These are phyloP conservation scores for Apostichopus parvimensis DNA, from an alignment of 35 echinoderm and acorn worm genomes.

Conservation along the genomic window DNA sequence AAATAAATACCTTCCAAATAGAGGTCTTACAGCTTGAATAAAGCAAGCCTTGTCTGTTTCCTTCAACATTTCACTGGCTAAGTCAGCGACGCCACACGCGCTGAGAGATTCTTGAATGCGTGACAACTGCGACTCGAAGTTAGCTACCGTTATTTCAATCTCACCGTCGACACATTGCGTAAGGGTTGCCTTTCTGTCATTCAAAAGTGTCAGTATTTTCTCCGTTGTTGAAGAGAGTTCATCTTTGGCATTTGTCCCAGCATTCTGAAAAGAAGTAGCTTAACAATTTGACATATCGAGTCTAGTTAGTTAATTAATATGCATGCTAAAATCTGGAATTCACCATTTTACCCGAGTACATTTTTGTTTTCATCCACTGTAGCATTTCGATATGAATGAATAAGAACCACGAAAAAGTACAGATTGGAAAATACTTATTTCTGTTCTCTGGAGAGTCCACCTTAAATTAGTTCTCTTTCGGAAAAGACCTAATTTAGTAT, in stretches of 20 bases:
- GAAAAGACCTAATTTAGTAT: too few species aligned
- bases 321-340: too few species aligned
- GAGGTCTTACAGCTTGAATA: conserved; percentile 86
- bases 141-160: conserved; percentile 46
- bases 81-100: conserved; percentile 79
- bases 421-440: too few species aligned
- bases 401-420: too few species aligned
- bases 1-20: conserved; percentile 73
- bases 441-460: too few species aligned
- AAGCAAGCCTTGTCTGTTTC: conserved; percentile 96
- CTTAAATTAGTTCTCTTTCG: too few species aligned
- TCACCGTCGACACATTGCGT: conserved; percentile 54
- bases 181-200: conserved; percentile 33
- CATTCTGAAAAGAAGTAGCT: neutral
- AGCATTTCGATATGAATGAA: too few species aligned
- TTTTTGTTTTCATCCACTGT: too few species aligned
- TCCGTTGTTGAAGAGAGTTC: conserved; percentile 57
- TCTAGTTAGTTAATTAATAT: too few species aligned
- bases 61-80: conserved; percentile 84
- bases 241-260: conserved; percentile 46
- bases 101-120: conserved; percentile 55
- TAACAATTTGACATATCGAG: too few species aligned
- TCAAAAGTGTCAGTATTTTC: conserved; percentile 30
- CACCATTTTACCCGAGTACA: too few species aligned
- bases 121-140: conserved; percentile 51